Percentiles rank a stretch among this genome's conserved stretches.
Evolutionary conservation across 2,113 vertebrate genomes (phyloP).

Genomic region (Tiliqua scincoides): DNA sequence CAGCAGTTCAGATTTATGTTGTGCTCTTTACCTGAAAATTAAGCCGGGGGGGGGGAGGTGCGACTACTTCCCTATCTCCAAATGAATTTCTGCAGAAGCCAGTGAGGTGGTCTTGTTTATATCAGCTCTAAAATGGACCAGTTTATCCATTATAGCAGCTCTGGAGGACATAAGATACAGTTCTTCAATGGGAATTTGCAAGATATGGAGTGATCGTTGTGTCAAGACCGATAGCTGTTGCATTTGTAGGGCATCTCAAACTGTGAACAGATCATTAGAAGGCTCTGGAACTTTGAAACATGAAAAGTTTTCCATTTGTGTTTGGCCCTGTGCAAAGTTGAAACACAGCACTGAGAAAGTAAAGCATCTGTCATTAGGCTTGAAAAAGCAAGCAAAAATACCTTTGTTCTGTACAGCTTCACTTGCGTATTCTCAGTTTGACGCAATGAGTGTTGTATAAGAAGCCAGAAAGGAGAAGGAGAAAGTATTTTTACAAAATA

Average conservation of each 20-base stretch:
- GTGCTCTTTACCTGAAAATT: too few relatives aligned
- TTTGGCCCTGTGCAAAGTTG: not conserved
- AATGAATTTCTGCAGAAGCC: too few relatives aligned
- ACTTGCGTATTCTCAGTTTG: not conserved
- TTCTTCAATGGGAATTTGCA: not conserved
- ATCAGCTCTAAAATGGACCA: too few relatives aligned
- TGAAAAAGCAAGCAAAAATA: not conserved
- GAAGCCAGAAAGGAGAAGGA: not conserved
- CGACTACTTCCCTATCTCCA: too few relatives aligned
- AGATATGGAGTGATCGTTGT: not conserved
- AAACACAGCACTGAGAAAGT: not conserved
- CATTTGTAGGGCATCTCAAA: not conserved
- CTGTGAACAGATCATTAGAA: not conserved
- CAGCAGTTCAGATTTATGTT: too few relatives aligned
- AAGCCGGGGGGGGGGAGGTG: too few relatives aligned
- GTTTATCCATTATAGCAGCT: too few relatives aligned
- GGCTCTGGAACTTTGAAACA: not conserved
- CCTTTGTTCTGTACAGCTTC: not conserved
- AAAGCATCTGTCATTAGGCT: slow-evolving; percentile 22
- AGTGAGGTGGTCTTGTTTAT: too few relatives aligned
- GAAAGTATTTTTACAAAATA: slow-evolving; percentile 7
- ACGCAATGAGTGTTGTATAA: not conserved
- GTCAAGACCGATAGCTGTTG: not conserved
- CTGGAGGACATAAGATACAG: not conserved
- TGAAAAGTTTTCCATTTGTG: slow-evolving; percentile 9